Evolutionary conservation across 2,113 vertebrate genomes (phyloP), one percentile per base, ranked within the genome.

Genomic region (Amphilophus citrinellus): DNA sequence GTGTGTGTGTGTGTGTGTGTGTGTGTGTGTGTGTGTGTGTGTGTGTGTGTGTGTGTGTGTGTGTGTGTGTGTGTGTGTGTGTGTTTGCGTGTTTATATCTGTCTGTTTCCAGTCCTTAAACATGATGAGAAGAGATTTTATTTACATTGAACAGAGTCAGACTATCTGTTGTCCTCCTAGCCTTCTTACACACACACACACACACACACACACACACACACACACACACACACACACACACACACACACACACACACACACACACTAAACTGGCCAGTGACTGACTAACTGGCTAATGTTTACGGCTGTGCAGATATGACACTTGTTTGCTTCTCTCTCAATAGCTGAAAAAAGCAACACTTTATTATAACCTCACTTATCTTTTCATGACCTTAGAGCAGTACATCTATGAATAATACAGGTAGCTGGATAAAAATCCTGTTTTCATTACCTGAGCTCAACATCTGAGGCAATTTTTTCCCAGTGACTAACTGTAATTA

Each of bases 401-500:
- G 20, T 24, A 47, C 71, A 65, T 14, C 22, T 37, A 73, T 79
- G 22, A 84, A 35, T 79, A 77, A 58, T 24, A 15, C n/a, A 60
- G 30, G 58, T 10, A 4, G 44, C 22, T 3, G 4, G 4, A 6
- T 20, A 2, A 84, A 79, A 80, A 56, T 50, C 47, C 4, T 86
- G 53, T 87, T 83, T 88, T 82, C 66, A 56, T 47, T 20, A 60
- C 11, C 30, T 76, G 57, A 73, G 65, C 47, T 63, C 77, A 85
- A 27, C 58, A 61, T 77, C 53, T 68, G 20, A 83, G 32, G 39
- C 59, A 60, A 53, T 79, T 71, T 71, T 65, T 53, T 71, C 5
- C 24, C 75, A 56, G n/a, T 4, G 75, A 75, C 79, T 68, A 77
- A 89, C 89, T 85, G 68, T 89, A 66, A 89, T 94, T 93, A 83